A percentile compares a stretch with the other conserved stretches of the same genome.
Conservation (phyloP, 2,888 invertebrate genomes). For the Diaperis boleti region DNA sequence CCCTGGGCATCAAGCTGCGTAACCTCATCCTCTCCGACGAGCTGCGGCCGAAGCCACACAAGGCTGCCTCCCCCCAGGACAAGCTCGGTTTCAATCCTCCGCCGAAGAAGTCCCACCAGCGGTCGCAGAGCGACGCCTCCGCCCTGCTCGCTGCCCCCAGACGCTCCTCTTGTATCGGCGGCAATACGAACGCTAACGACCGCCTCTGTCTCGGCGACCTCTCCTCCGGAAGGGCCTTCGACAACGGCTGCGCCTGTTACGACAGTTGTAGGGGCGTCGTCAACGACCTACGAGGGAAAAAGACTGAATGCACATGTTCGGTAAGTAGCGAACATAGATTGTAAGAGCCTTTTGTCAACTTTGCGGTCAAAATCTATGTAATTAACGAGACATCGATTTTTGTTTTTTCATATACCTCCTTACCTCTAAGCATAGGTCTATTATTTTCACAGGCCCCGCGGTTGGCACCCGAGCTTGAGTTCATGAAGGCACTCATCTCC, state of each 20-base stretch:
- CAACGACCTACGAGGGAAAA: constrained; percentile 81
- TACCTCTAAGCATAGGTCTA: no score
- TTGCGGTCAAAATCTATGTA: no score
- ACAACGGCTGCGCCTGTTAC: constrained; percentile 95
- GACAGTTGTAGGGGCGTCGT: constrained; percentile 85
- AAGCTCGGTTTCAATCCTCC: neutral
- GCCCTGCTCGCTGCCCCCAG: constrained; percentile 70
- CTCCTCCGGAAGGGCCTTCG: constrained; percentile 94
- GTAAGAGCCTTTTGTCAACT: no score
- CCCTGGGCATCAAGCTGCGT: constrained; percentile 80
- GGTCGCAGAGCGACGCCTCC: constrained; percentile 86
- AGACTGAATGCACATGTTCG: constrained; percentile 82
- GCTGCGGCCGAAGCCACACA: constrained; percentile 58
- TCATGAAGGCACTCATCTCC: constrained; percentile 87
- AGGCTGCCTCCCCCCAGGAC: constrained; percentile 18
- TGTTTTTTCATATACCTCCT: no score
- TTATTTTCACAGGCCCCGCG: constrained; percentile 80
- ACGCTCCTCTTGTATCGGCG: constrained; percentile 36
- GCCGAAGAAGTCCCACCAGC: constrained; percentile 71
- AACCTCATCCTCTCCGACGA: constrained; percentile 81
- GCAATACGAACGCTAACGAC: no score
- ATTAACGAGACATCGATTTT: no score
- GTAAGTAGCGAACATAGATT: no score
- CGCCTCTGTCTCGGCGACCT: constrained; percentile 89
- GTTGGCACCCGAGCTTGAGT: constrained; percentile 86